Conservation (phyloP, 2,797 vertebrate genomes). For the Gila robusta region DNA sequence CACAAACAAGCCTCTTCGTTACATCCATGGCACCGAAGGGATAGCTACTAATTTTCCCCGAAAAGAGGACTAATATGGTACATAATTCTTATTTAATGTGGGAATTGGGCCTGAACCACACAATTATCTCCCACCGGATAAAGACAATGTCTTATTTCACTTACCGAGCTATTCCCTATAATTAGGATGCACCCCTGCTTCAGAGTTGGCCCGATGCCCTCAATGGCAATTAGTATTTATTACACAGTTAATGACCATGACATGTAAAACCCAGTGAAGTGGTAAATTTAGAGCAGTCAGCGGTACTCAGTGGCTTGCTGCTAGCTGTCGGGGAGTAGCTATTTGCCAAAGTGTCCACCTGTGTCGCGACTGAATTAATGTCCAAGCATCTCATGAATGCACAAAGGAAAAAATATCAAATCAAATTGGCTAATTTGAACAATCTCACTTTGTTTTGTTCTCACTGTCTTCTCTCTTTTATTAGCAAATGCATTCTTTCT, state of each 20-base stretch:
- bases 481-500: not conserved
- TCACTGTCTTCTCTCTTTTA: not conserved
- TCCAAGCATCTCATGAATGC: slow-evolving; percentile 1
- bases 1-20: slow-evolving; percentile 32
- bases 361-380: slow-evolving; percentile 32
- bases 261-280: slow-evolving; percentile 65
- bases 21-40: slow-evolving; percentile 42
- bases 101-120: slow-evolving; percentile 54
- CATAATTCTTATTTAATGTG: slow-evolving; percentile 63
- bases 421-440: not conserved
- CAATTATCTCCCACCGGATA: slow-evolving; percentile 61
- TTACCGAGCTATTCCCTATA: slow-evolving; percentile 56
- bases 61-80: slow-evolving; percentile 56
- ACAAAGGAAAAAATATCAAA: not conserved
- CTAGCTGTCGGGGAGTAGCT: slow-evolving; percentile 33
- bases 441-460: not conserved
- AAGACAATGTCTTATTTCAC: slow-evolving; percentile 63
- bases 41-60: slow-evolving; percentile 51
- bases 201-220: slow-evolving; percentile 55
- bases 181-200: slow-evolving; percentile 57
- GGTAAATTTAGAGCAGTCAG: slow-evolving; percentile 64
- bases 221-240: slow-evolving; percentile 68
- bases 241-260: slow-evolving; percentile 67
- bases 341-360: slow-evolving; percentile 41
- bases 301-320: slow-evolving; percentile 56